Conservation (phyloP, 2,797 vertebrate species). For the Astyanax mexicanus region DNA sequence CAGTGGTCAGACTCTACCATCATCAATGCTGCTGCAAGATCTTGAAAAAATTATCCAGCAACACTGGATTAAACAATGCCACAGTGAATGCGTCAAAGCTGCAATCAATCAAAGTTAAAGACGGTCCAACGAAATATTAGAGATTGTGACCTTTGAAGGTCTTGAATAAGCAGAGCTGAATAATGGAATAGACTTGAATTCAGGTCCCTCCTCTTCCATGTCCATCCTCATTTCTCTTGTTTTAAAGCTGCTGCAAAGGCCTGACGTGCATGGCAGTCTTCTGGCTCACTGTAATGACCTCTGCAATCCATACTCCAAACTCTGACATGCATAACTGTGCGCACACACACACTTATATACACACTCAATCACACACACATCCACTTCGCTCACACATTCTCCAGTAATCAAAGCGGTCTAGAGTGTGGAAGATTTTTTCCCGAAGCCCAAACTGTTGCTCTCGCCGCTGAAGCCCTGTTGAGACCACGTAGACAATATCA, state of each 20-base stretch:
- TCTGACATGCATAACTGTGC: constrained; percentile 29
- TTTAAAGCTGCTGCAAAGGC: constrained; percentile 42
- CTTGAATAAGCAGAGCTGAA: constrained; percentile 1
- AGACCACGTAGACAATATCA: constrained; percentile 30
- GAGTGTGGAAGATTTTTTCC: constrained; percentile 10
- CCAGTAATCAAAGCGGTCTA: constrained; percentile 25
- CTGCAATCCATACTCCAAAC: constrained; percentile 28
- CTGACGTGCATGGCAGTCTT: constrained; percentile 30
- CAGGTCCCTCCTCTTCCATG: too few species aligned
- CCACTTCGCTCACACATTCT: constrained; percentile 34
- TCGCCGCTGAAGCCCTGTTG: constrained; percentile 11
- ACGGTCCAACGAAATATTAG: too few species aligned
- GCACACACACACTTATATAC: constrained; percentile 14
- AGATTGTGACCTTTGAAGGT: too few species aligned
- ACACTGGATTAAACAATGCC: too few species aligned
- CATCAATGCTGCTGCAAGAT: too few species aligned
- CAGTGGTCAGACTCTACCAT: too few species aligned
- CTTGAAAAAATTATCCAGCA: too few species aligned
- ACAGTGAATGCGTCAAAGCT: too few species aligned
- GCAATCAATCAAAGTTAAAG: too few species aligned
- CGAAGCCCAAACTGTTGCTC: constrained; percentile 12
- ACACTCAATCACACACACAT: neutral
- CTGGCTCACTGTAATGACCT: constrained; percentile 40
- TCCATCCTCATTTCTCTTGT: constrained; percentile 37
- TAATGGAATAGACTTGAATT: constrained; percentile 40